These are phyloP conservation scores for Remorina albescens DNA, from an alignment of 2,797 vertebrate species.

Conservation along the genomic window DNA sequence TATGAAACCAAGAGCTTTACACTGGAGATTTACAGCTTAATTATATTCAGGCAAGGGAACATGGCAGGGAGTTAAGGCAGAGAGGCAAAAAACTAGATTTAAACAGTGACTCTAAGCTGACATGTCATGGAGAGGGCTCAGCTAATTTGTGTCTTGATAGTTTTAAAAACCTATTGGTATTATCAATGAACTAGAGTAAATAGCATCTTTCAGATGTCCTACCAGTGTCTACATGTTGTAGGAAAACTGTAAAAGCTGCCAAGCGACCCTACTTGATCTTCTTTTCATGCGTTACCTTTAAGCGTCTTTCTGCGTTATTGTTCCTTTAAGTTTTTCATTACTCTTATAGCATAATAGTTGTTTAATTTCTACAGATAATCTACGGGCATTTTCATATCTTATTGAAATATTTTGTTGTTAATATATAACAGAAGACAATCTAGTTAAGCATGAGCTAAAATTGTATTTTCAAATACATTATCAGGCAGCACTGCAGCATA, in stretches of 20 bases:
- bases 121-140: constrained; percentile 5
- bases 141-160: constrained; percentile 25
- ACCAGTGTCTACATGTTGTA: no score
- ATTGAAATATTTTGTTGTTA: not conserved
- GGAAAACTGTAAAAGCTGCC: no score
- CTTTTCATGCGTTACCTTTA: constrained; percentile 7
- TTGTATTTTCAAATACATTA: not conserved
- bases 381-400: not conserved
- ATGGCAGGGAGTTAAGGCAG: constrained; percentile 39
- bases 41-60: constrained; percentile 57
- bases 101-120: constrained; percentile 40
- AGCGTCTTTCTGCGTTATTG: not conserved
- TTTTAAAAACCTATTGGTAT: constrained; percentile 23
- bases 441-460: not conserved
- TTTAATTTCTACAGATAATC: not conserved
- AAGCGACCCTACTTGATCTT: no score
- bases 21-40: constrained; percentile 73
- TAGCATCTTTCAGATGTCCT: constrained; percentile 9
- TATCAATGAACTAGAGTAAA: constrained; percentile 6
- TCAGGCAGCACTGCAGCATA: not conserved
- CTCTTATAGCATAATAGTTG: not conserved
- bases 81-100: constrained; percentile 45
- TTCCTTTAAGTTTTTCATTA: not conserved
- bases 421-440: not conserved
- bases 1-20: constrained; percentile 71